Evolutionary conservation across 1,140 invertebrate genomes (phyloP).

Genomic region (Oryctes rhinoceros): DNA sequence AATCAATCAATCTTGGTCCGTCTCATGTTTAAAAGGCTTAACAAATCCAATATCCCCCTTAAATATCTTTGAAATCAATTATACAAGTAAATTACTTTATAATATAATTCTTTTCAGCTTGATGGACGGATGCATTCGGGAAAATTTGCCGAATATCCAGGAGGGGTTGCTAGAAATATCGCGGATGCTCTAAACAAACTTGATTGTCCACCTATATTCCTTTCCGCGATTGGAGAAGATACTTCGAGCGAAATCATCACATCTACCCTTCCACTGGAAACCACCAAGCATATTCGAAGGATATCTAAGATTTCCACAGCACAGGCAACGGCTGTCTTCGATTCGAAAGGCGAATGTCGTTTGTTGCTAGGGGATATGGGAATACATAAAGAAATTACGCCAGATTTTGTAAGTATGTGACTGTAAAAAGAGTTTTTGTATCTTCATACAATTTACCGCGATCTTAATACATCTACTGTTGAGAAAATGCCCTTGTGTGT

Average conservation of each 20-base stretch:
- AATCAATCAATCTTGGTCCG: too few relatives aligned
- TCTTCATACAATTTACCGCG: too few relatives aligned
- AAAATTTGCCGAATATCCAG: slow-evolving; percentile 70
- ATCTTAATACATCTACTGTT: too few relatives aligned
- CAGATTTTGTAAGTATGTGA: slow-evolving; percentile 65
- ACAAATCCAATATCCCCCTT: too few relatives aligned
- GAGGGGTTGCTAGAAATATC: slow-evolving; percentile 93
- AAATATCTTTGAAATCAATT: too few relatives aligned
- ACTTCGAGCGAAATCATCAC: slow-evolving; percentile 64
- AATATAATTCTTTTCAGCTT: slow-evolving; percentile 66
- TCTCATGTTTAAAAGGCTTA: too few relatives aligned
- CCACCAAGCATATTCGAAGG: slow-evolving; percentile 58
- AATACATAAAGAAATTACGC: slow-evolving; percentile 76
- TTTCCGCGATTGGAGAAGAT: slow-evolving; percentile 85
- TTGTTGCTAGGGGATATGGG: slow-evolving; percentile 86
- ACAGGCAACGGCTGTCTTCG: slow-evolving; percentile 78
- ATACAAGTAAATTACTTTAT: too few relatives aligned
- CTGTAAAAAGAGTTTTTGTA: neutral
- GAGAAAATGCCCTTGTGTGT: too few relatives aligned
- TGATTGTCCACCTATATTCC: slow-evolving; percentile 71
- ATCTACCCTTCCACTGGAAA: slow-evolving; percentile 57
- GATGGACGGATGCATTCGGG: slow-evolving; percentile 82
- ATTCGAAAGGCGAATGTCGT: slow-evolving; percentile 76
- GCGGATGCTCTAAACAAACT: slow-evolving; percentile 83
- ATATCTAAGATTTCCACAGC: slow-evolving; percentile 67